Percentiles rank a stretch among this genome's conserved stretches.
Conservation (phyloP, 2,797 vertebrate species). For the Aulostomus chinensis region DNA sequence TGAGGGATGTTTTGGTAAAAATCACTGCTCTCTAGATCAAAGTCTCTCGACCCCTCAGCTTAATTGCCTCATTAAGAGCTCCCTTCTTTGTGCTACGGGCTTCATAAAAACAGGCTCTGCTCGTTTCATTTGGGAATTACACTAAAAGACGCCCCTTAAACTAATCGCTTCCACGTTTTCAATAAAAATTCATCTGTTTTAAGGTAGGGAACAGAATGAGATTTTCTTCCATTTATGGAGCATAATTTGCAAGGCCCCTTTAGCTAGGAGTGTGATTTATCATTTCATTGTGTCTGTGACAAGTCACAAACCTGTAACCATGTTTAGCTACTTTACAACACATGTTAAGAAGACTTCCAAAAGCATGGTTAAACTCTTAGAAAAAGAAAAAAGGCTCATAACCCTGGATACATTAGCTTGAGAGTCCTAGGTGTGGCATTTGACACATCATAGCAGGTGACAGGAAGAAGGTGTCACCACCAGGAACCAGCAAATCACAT, state of each 20-base stretch:
- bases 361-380: constrained; percentile 15
- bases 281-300: constrained; percentile 70
- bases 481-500: constrained; percentile 73
- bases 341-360: constrained; percentile 43
- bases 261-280: constrained; percentile 72
- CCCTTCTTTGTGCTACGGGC: constrained; percentile 86
- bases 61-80: constrained; percentile 99
- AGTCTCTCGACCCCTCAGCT: constrained; percentile 90
- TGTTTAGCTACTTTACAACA: constrained; percentile 64
- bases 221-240: constrained; percentile 71
- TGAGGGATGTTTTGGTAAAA: constrained; percentile 98
- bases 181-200: constrained; percentile 85
- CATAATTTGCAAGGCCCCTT: constrained; percentile 58
- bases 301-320: constrained; percentile 58
- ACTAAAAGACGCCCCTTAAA: constrained; percentile 91
- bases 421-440: constrained; percentile 71
- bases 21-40: constrained; percentile 99
- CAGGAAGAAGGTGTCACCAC: constrained; percentile 76
- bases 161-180: constrained; percentile 98
- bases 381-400: constrained; percentile 27
- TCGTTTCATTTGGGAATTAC: constrained; percentile 96
- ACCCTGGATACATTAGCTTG: constrained; percentile 50
- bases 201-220: constrained; percentile 77
- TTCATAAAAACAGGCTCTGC: constrained; percentile 91
- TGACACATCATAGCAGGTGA: constrained; percentile 78